Evolutionary conservation across 2,888 invertebrate genomes (phyloP), one percentile per base, ranked within the genome.

Genomic region (Bombyx huttoni): DNA sequence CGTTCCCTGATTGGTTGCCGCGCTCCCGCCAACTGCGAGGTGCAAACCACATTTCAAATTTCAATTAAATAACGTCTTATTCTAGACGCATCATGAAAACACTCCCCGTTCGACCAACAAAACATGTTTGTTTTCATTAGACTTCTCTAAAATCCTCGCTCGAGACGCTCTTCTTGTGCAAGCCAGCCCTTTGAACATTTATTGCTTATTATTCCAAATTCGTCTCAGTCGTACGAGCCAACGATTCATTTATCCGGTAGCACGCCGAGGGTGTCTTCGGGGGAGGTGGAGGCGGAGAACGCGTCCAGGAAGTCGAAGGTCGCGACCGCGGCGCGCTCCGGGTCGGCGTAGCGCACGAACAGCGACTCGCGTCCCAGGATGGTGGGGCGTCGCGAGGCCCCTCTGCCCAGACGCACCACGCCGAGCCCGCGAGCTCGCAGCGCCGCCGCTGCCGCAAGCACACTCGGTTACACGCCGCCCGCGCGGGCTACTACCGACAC

Each of bases 261-360:
- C 40, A 7, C 12, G 8, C 2, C 13, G 49, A 13, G 84, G 84
- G 83, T 73, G 67, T 75, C 75, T 60, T 75, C 85, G 65, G 84
- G 85, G 56, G 82, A 75, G 56, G 82, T 78, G 58, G 75, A 78
- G 59, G 70, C 80, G 66, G 89, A 82, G 65, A 93, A 80, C 67
- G 92, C 92, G 79, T 94, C 92, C 65, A 94, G 90, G 89, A 94
- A 94, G 86, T 94, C 94, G 86, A 94, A 94, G 65, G 91, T 92
- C 58, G 94, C 92, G 63, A 94, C 93, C 57, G 94, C 94, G 72
- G 93, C 94, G 57, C 90, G 90, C 73, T 94, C 94, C 70, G 92
- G 91, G 64, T 93, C 93, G 49, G 94, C 94, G 87, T 91, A 94
- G 63, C 94, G 91, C 57, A 93, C 92, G 90, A 91, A 94, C 89